Conservation (phyloP, 2,888 invertebrate species). For the Pristionchus japonicus region DNA sequence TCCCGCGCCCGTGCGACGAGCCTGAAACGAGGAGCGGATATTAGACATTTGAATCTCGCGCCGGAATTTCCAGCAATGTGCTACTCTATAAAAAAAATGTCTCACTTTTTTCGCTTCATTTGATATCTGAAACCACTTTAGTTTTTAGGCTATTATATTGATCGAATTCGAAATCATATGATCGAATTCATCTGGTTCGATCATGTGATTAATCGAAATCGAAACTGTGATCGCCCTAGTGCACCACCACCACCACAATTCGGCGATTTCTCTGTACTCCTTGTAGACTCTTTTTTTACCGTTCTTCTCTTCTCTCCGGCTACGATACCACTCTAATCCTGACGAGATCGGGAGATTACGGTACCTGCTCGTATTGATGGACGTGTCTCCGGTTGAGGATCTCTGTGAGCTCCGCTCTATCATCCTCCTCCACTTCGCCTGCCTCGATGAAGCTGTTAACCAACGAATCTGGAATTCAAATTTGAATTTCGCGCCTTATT, state of each 20-base stretch:
- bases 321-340: neutral
- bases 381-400: conserved; percentile 89
- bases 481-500: neutral
- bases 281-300: neutral
- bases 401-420: conserved; percentile 86
- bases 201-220: too few species aligned
- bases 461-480: conserved; percentile 67
- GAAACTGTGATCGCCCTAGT: too few species aligned
- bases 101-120: too few species aligned
- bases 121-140: too few species aligned
- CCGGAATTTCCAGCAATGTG: neutral
- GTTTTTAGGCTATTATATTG: too few species aligned
- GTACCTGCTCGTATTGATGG: conserved; percentile 87
- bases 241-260: too few species aligned
- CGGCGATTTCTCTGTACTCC: too few species aligned
- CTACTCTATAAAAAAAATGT: neutral
- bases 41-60: neutral
- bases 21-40: conserved; percentile 6
- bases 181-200: too few species aligned
- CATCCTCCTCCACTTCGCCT: conserved; percentile 83
- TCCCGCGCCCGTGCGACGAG: conserved; percentile 32
- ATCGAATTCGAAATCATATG: too few species aligned
- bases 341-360: neutral
- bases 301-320: neutral
- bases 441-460: conserved; percentile 78